These are phyloP conservation scores for Xerus rutilus DNA, from an alignment of 2,797 vertebrate genomes.

Conservation along the genomic window DNA sequence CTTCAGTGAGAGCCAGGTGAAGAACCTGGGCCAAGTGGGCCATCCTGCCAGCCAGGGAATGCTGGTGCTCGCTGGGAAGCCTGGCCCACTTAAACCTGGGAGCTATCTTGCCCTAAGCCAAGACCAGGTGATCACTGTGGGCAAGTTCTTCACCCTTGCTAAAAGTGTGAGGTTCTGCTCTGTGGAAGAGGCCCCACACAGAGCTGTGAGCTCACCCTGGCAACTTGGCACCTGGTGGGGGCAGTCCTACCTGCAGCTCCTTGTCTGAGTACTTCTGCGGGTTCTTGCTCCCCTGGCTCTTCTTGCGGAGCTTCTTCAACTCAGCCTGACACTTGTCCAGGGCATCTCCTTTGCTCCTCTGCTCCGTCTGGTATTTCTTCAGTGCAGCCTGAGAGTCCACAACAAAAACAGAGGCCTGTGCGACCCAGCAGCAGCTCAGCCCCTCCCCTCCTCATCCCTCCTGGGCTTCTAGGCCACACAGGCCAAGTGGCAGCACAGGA, in stretches of 20 bases:
- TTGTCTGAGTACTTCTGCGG: slow-evolving; percentile 98
- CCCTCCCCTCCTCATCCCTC: neutral
- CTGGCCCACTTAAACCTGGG: neutral
- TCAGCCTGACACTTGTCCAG: slow-evolving; percentile 98
- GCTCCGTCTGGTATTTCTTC: slow-evolving; percentile 98
- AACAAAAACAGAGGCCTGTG: fast-evolving
- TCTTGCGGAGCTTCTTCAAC: slow-evolving; percentile 98
- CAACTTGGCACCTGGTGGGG: too few species aligned
- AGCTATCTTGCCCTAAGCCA: too few species aligned
- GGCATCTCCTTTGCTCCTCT: slow-evolving; percentile 96
- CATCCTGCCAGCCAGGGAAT: neutral
- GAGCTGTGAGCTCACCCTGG: neutral
- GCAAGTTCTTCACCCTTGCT: neutral
- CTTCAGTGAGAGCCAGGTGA: neutral
- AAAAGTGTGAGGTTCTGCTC: fast-evolving
- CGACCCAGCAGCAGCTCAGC: neutral
- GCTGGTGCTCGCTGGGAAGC: fast-evolving
- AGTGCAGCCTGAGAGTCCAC: slow-evolving; percentile 92
- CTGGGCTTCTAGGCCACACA: fast-evolving
- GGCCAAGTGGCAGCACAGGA: fast-evolving
- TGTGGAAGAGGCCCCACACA: fast-evolving
- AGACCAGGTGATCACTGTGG: neutral
- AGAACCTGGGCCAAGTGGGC: fast-evolving
- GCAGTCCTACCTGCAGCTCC: slow-evolving; percentile 94
- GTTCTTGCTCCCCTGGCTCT: slow-evolving; percentile 99